A percentile compares a stretch with the other conserved stretches of the same genome.
Conservation (phyloP, 2,888 invertebrate species). For the Tillus elongatus region DNA sequence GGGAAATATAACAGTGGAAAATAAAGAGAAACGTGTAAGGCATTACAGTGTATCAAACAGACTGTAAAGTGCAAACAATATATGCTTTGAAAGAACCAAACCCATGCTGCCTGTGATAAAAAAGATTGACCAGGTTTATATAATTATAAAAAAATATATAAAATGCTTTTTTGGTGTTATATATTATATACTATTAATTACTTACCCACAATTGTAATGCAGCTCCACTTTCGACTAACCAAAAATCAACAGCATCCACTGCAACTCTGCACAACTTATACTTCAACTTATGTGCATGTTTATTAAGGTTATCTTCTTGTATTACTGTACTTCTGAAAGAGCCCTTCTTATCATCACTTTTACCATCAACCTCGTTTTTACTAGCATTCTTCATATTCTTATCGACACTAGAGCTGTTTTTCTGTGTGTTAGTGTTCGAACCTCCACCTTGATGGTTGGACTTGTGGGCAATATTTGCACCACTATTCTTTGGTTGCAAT, state of each 20-base stretch:
- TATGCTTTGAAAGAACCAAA: too few relatives aligned
- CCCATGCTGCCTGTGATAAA: too few relatives aligned
- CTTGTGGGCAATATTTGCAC: conserved; percentile 23
- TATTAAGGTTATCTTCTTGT: conserved; percentile 23
- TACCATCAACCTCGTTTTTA: conserved; percentile 20
- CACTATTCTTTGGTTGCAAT: conserved; percentile 29
- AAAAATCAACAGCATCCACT: conserved; percentile 82
- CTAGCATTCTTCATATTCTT: conserved; percentile 14
- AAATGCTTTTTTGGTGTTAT: too few relatives aligned
- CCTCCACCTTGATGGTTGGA: conserved; percentile 11
- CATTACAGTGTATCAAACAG: too few relatives aligned
- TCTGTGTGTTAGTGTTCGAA: conserved; percentile 16
- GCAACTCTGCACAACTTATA: conserved; percentile 87
- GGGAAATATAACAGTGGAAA: too few relatives aligned
- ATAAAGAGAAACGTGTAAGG: too few relatives aligned
- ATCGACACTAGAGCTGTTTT: conserved; percentile 7
- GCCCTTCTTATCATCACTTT: conserved; percentile 28
- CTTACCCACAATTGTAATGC: conserved; percentile 75
- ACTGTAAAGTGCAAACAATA: too few relatives aligned
- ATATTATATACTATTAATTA: too few relatives aligned
- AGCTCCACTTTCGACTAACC: conserved; percentile 81
- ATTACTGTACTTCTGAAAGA: conserved; percentile 18
- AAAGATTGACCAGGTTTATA: too few relatives aligned
- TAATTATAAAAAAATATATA: too few relatives aligned
- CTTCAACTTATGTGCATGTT: conserved; percentile 52